Evolutionary conservation across 2,888 invertebrate genomes (phyloP), one percentile per base, ranked within the genome.

Genomic region (Brachynemurus nebulosus): DNA sequence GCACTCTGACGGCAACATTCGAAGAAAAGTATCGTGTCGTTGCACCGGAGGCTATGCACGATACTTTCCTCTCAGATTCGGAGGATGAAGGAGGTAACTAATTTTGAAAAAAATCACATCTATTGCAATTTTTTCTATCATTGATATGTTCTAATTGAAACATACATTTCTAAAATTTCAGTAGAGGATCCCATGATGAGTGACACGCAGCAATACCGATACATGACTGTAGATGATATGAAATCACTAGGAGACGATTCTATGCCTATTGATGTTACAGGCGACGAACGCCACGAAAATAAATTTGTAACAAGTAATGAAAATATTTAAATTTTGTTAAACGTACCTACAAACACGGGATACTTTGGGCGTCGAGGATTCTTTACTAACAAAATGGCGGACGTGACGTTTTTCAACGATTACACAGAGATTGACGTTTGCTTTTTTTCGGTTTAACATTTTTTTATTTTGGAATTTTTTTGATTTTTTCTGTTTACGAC

Each of bases 11-110:
- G 1, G 56, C 60, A n/a, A 66, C 63, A 33, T 60, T 70, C 54
- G 96, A 96, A 62, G 97, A 97, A 62, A 92, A 95, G 67, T 96
- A 96, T 69, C 85, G 89, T 65, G 93, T 98, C 41, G 86, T 93
- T 50, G 90, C 93, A 42, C 98, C 98, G 0, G 98, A 99, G 67
- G 86, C 90, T 52, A 93, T 99, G 90, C 96, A 96, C 64, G 98
- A 98, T 66, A 89, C 92, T 8, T 88, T 96, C 66, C 88, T 98
- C 80, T 92, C 93, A 17, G 98, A 99, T 65, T 96, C 95, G 1
- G 98, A 98, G 63, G 97, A 98, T 69, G 97, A 98, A 76, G 93
- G 91, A 69, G 92, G 91, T 80, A 72, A 60, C 75, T 66, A 41
- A 57, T 57, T 40, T 53, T n/a, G n/a, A n/a, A n/a, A n/a, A n/a